Conservation (phyloP, 2,113 vertebrate genomes). For the Labrus mixtus region DNA sequence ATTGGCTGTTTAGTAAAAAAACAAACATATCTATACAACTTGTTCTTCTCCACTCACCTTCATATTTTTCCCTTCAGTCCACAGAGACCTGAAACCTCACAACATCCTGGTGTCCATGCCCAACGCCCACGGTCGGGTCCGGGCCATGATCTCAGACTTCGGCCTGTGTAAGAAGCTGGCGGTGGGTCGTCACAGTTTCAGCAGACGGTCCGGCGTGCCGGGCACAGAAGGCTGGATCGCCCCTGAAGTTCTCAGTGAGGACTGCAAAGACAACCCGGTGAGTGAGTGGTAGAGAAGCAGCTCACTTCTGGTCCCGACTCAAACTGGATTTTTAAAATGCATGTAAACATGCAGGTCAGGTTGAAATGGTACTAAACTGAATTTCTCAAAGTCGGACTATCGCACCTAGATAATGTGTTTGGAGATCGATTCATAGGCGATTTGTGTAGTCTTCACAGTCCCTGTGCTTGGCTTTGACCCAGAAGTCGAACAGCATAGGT, state of each 20-base stretch:
- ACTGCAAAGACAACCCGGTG: slow-evolving; percentile 96
- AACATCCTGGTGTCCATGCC: slow-evolving; percentile 99
- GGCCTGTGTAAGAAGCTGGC: slow-evolving; percentile 98
- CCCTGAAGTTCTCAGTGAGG: slow-evolving; percentile 96
- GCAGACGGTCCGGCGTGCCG: slow-evolving; percentile 93
- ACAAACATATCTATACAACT: not conserved
- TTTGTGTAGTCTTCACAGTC: no score
- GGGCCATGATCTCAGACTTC: slow-evolving; percentile 98
- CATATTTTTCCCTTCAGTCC: slow-evolving; percentile 82
- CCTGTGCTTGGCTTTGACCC: no score
- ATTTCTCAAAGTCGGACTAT: no score
- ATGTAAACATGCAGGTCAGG: no score
- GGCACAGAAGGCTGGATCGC: slow-evolving; percentile 99
- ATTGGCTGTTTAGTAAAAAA: not conserved
- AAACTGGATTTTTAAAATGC: no score
- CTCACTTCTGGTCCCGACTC: no score
- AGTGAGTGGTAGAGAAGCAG: slow-evolving; percentile 62
- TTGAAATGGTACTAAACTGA: no score
- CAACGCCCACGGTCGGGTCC: slow-evolving; percentile 91
- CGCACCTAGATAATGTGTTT: no score
- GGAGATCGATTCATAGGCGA: no score
- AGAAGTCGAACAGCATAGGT: no score
- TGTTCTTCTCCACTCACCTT: not conserved
- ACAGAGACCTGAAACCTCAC: slow-evolving; percentile 98
- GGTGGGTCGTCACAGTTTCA: slow-evolving; percentile 96